These are phyloP conservation scores for Coenobita brevimanus DNA, from an alignment of 1,140 invertebrate species.

Conservation along the genomic window DNA sequence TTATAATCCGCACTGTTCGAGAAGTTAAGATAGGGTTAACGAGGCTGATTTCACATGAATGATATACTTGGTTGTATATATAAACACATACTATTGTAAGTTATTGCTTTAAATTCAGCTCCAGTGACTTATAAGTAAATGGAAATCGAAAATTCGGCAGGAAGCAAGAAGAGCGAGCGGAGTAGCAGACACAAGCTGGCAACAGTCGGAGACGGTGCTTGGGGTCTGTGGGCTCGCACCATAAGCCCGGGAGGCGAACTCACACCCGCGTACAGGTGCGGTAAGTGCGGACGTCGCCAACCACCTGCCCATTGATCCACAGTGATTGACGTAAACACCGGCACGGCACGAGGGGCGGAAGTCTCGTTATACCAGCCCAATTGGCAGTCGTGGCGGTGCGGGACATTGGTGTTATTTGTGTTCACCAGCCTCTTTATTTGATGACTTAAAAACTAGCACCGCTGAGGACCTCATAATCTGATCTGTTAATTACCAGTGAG, in stretches of 20 bases:
- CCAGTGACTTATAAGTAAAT: too few species aligned
- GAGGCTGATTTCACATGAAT: too few species aligned
- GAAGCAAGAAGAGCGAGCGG: background rate
- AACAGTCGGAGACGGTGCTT: constrained; percentile 37
- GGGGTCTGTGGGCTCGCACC: constrained; percentile 19
- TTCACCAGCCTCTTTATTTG: too few species aligned
- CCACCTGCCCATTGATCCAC: constrained; percentile 57
- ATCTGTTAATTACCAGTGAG: background rate
- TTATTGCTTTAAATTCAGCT: background rate
- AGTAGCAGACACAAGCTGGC: constrained; percentile 21
- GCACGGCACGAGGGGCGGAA: background rate
- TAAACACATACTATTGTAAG: too few species aligned
- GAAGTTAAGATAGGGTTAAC: too few species aligned
- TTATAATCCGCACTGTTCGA: too few species aligned
- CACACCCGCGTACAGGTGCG: constrained; percentile 62
- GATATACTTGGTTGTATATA: too few species aligned
- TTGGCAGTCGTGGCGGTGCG: background rate
- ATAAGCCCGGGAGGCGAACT: constrained; percentile 29
- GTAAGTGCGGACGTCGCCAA: constrained; percentile 56
- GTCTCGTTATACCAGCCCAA: background rate
- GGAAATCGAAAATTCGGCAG: background rate
- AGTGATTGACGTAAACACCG: constrained; percentile 46
- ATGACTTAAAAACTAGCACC: background rate
- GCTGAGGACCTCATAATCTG: background rate
- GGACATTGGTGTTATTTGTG: too few species aligned